Percentiles rank a stretch among this genome's conserved stretches.
These are phyloP conservation scores for Pimpla rufipes DNA, from an alignment of 2,888 invertebrate genomes.

Conservation along the genomic window DNA sequence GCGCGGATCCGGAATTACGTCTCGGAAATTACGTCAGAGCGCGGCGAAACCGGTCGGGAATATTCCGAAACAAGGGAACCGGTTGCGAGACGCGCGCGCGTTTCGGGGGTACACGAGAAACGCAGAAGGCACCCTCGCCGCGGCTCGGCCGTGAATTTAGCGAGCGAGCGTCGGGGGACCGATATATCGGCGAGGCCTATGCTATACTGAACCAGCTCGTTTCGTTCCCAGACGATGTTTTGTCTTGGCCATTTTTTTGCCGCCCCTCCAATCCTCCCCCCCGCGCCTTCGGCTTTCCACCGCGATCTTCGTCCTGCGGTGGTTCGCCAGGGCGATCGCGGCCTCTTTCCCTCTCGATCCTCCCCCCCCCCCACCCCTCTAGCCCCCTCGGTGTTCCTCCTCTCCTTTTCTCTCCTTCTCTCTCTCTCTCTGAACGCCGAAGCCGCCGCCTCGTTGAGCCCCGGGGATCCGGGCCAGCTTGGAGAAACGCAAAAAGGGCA, in stretches of 20 bases:
- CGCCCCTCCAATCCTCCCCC: slow-evolving; percentile 50
- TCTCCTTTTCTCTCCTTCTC: neutral
- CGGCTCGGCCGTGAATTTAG: slow-evolving; percentile 30
- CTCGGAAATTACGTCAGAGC: slow-evolving; percentile 40
- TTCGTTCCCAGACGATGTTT: slow-evolving; percentile 72
- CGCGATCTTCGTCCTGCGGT: slow-evolving; percentile 71
- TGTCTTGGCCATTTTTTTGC: slow-evolving; percentile 66
- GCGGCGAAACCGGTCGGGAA: slow-evolving; percentile 41
- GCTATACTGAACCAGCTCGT: slow-evolving; percentile 52
- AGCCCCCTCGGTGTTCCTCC: slow-evolving; percentile 63
- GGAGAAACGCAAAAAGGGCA: slow-evolving; percentile 55
- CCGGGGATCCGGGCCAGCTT: slow-evolving; percentile 71
- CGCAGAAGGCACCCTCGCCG: slow-evolving; percentile 28
- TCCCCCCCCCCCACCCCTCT: slow-evolving; percentile 46
- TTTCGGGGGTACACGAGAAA: slow-evolving; percentile 10
- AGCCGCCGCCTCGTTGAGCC: slow-evolving; percentile 70
- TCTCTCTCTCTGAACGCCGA: slow-evolving; percentile 67
- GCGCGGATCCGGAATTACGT: slow-evolving; percentile 54
- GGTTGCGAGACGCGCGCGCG: no score
- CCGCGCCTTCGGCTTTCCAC: slow-evolving; percentile 70
- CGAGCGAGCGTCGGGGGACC: slow-evolving; percentile 34
- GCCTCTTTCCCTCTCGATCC: slow-evolving; percentile 56
- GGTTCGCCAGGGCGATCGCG: slow-evolving; percentile 42
- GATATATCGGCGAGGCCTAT: slow-evolving; percentile 41
- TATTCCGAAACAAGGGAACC: slow-evolving; percentile 39